Percentiles rank a stretch among this genome's conserved stretches.
These are phyloP conservation scores for Cheilosia soror DNA, from an alignment of 2,888 invertebrate genomes.

Conservation along the genomic window DNA sequence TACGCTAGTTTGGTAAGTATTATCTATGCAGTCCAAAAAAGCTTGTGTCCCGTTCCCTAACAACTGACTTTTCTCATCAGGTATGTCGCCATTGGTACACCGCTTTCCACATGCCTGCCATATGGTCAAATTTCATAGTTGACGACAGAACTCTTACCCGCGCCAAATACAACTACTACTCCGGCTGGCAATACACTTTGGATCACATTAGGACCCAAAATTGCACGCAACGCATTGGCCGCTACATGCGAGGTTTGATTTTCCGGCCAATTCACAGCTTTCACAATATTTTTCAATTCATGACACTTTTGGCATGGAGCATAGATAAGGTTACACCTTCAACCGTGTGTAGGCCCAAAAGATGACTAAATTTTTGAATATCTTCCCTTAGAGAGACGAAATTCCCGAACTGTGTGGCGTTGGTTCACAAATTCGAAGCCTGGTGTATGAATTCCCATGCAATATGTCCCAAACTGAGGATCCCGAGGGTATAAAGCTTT, in stretches of 20 bases:
- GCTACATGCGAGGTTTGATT: slow-evolving; percentile 87
- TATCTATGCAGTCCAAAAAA: neutral
- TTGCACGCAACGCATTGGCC: slow-evolving; percentile 89
- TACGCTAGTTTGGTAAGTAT: slow-evolving; percentile 88
- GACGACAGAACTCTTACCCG: slow-evolving; percentile 90
- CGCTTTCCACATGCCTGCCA: slow-evolving; percentile 89
- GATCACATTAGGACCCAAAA: slow-evolving; percentile 90
- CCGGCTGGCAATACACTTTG: slow-evolving; percentile 91
- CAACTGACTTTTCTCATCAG: slow-evolving; percentile 75
- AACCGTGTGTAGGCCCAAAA: neutral
- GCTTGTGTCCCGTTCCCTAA: neutral
- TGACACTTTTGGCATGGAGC: slow-evolving; percentile 91
- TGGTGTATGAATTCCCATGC: slow-evolving; percentile 90
- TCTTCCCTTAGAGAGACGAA: slow-evolving; percentile 75
- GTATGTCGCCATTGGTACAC: slow-evolving; percentile 86
- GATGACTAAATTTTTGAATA: neutral
- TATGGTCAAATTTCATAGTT: slow-evolving; percentile 90
- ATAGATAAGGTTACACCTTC: slow-evolving; percentile 85
- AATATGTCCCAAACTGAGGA: slow-evolving; percentile 88
- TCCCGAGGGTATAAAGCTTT: slow-evolving; percentile 87
- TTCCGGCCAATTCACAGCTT: slow-evolving; percentile 91
- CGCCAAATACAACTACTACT: slow-evolving; percentile 91
- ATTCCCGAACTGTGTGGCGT: slow-evolving; percentile 83
- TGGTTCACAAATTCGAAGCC: slow-evolving; percentile 85
- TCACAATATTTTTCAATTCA: slow-evolving; percentile 92